These are phyloP conservation scores for Propithecus coquereli DNA, from an alignment of 2,113 vertebrate genomes.

Conservation along the genomic window DNA sequence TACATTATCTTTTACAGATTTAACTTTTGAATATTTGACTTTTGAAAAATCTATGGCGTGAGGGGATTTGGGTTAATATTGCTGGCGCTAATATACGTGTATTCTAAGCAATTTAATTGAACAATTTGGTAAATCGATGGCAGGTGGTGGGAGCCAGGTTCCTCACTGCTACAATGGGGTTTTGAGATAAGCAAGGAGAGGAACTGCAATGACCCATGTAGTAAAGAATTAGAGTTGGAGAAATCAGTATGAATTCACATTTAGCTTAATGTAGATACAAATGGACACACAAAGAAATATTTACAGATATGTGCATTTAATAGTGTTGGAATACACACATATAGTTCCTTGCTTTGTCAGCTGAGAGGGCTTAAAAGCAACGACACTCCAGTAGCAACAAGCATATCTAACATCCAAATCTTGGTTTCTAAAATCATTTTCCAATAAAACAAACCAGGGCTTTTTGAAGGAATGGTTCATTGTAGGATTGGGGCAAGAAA, in stretches of 20 bases:
- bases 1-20: background rate
- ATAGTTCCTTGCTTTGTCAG: background rate
- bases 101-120: background rate
- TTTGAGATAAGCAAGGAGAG: background rate
- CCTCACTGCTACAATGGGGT: background rate
- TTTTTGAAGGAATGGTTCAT: background rate
- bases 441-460: background rate
- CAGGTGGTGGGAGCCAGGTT: background rate
- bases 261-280: background rate
- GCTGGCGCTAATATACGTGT: background rate
- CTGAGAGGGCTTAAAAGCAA: background rate
- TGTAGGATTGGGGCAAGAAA: background rate
- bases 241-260: background rate
- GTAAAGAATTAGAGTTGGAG: background rate
- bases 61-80: background rate
- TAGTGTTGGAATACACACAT: background rate
- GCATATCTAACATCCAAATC: background rate
- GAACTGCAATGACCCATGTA: background rate
- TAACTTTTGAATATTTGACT: conserved; percentile 1
- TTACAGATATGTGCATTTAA: background rate
- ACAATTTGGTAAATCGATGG: background rate
- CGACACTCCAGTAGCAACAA: background rate
- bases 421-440: background rate
- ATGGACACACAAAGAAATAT: background rate
- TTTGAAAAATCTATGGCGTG: background rate